Evolutionary conservation across 2,113 vertebrate species (phyloP).

Genomic region (Pedionomus torquatus): DNA sequence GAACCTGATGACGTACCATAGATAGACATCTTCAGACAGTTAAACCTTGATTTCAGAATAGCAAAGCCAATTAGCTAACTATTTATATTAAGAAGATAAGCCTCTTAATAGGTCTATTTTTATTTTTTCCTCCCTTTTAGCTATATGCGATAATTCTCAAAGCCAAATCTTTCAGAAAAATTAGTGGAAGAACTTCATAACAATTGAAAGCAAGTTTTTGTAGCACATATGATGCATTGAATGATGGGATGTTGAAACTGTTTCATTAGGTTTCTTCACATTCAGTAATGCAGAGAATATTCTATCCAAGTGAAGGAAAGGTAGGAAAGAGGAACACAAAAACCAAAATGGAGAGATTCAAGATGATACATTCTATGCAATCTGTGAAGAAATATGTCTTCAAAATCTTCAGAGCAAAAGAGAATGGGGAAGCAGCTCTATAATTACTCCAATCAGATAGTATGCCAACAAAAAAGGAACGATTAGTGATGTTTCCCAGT

Average conservation of each 20-base stretch:
- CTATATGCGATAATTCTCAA: neutral
- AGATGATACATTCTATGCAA: neutral
- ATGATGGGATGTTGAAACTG: neutral
- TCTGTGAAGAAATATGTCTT: slow-evolving; percentile 47
- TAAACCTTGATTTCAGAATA: neutral
- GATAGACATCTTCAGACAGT: neutral
- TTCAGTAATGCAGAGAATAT: too few species aligned
- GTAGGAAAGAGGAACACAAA: neutral
- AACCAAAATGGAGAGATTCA: neutral
- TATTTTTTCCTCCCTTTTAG: neutral
- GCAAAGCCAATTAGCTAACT: neutral
- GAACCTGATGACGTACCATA: neutral
- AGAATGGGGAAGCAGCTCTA: slow-evolving; percentile 32
- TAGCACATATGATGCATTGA: too few species aligned
- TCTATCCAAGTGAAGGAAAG: neutral
- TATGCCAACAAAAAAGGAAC: slow-evolving; percentile 66
- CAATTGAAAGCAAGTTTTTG: neutral
- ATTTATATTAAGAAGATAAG: neutral
- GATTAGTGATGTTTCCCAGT: slow-evolving; percentile 72
- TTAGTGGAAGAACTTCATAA: neutral
- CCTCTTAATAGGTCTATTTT: neutral
- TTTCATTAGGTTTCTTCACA: neutral
- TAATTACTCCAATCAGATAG: slow-evolving; percentile 73
- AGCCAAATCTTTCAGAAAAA: neutral
- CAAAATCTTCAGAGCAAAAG: slow-evolving; percentile 29